Evolutionary conservation across 2,888 invertebrate genomes (phyloP).

Genomic region (Cordylochernes scorpioides): DNA sequence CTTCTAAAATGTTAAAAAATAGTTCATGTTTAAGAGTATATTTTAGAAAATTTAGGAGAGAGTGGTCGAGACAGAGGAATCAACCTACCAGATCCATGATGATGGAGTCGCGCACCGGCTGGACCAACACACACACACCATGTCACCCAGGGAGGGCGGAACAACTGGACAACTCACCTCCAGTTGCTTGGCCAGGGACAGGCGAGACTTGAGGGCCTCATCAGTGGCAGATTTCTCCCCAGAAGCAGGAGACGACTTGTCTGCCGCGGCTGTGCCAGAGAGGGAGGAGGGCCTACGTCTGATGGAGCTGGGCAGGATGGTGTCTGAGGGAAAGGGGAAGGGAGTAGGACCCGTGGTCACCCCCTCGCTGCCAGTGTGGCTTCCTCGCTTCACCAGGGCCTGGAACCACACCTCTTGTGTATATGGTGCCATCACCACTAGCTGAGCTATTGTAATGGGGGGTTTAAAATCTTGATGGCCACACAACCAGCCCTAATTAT

Average conservation of each 20-base stretch:
- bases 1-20: too few species aligned
- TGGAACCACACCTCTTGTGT: slow-evolving; percentile 20
- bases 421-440: too few species aligned
- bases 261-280: slow-evolving; percentile 5
- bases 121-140: too few species aligned
- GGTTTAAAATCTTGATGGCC: too few species aligned
- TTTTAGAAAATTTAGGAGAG: too few species aligned
- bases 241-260: slow-evolving; percentile 9
- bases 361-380: slow-evolving; percentile 24
- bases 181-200: slow-evolving; percentile 32
- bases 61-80: too few species aligned
- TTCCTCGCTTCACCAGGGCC: slow-evolving; percentile 34
- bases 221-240: slow-evolving; percentile 18
- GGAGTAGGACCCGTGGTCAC: slow-evolving; percentile 15
- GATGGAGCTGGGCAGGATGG: slow-evolving; percentile 31
- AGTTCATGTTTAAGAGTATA: too few species aligned
- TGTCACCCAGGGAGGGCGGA: too few species aligned
- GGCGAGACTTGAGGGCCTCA: slow-evolving; percentile 25
- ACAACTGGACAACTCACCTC: slow-evolving; percentile 16
- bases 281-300: slow-evolving; percentile 33
- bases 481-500: too few species aligned
- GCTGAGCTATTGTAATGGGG: too few species aligned
- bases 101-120: too few species aligned
- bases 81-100: too few species aligned
- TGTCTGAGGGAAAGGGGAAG: slow-evolving; percentile 27